phyloP scores from a whole-genome alignment of 2,888 invertebrate genomes.

The Chesias legatella region DNA sequence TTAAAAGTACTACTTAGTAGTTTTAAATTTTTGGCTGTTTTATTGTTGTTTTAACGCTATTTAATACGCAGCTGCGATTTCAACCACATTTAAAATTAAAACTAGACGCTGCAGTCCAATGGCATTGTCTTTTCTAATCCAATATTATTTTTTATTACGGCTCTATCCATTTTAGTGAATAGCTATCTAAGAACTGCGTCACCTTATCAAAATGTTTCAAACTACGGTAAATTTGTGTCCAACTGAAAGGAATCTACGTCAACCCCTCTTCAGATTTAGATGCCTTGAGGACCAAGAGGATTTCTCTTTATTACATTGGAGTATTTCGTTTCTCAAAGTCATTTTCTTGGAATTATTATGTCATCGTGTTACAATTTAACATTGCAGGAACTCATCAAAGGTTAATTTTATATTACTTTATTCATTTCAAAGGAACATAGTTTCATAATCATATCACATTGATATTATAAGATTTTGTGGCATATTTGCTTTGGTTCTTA shows the following conservation, averaged over 20 bases:
- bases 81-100: not conserved
- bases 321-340: too few species aligned
- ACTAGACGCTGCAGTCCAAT: not conserved
- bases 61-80: not conserved
- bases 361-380: too few species aligned
- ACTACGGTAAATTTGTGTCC: conserved; percentile 22
- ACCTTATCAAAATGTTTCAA: conserved; percentile 21
- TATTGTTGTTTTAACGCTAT: too few species aligned
- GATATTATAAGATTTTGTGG: too few species aligned
- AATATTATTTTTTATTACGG: conserved; percentile 19
- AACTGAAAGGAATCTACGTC: conserved; percentile 18
- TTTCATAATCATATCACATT: too few species aligned
- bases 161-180: conserved; percentile 2
- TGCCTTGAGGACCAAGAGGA: conserved; percentile 12
- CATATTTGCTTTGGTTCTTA: too few species aligned
- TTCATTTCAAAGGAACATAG: too few species aligned
- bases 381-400: too few species aligned
- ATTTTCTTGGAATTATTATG: too few species aligned
- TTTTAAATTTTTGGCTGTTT: too few species aligned
- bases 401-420: too few species aligned
- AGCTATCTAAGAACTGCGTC: conserved; percentile 13
- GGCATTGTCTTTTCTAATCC: conserved; percentile 6
- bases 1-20: too few species aligned
- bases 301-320: not conserved
- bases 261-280: conserved; percentile 24